These are phyloP conservation scores for Drosophila sproati DNA, from an alignment of 1,140 invertebrate genomes.

Conservation along the genomic window DNA sequence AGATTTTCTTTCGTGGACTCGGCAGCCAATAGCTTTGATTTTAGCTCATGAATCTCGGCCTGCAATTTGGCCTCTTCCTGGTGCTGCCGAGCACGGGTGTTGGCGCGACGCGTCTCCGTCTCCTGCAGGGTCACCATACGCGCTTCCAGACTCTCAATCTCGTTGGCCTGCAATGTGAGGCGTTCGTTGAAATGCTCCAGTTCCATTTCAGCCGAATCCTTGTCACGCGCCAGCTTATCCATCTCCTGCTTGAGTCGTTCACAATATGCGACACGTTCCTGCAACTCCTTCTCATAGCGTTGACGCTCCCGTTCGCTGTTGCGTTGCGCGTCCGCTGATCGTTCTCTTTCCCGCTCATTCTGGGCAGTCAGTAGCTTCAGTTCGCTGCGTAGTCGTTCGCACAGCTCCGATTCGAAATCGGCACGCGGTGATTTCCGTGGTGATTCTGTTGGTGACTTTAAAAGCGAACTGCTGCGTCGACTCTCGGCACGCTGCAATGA, in stretches of 20 bases:
- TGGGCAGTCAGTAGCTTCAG: slow-evolving; percentile 85
- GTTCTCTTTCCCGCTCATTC: slow-evolving; percentile 85
- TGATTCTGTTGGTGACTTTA: slow-evolving; percentile 76
- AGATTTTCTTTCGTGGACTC: slow-evolving; percentile 62
- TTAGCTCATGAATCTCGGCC: slow-evolving; percentile 76
- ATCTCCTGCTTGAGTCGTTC: slow-evolving; percentile 85
- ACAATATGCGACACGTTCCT: slow-evolving; percentile 85
- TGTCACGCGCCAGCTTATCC: slow-evolving; percentile 76
- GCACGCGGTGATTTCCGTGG: slow-evolving; percentile 72
- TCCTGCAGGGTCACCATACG: slow-evolving; percentile 75
- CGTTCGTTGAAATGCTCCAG: slow-evolving; percentile 81
- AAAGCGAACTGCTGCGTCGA: slow-evolving; percentile 67
- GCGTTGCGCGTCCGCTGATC: slow-evolving; percentile 84
- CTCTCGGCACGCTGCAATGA: slow-evolving; percentile 74
- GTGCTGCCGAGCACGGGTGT: slow-evolving; percentile 70
- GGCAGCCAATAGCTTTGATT: slow-evolving; percentile 50
- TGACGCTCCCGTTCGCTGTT: slow-evolving; percentile 84
- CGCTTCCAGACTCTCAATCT: slow-evolving; percentile 78
- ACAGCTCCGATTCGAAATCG: slow-evolving; percentile 84
- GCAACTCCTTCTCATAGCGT: slow-evolving; percentile 86
- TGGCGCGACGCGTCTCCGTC: slow-evolving; percentile 69
- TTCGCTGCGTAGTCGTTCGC: slow-evolving; percentile 85
- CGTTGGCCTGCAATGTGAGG: slow-evolving; percentile 69
- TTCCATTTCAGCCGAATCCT: slow-evolving; percentile 73
- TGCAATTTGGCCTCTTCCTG: slow-evolving; percentile 69